phyloP scores from a whole-genome alignment of 2,888 invertebrate genomes.

The Parnassius orleans region DNA sequence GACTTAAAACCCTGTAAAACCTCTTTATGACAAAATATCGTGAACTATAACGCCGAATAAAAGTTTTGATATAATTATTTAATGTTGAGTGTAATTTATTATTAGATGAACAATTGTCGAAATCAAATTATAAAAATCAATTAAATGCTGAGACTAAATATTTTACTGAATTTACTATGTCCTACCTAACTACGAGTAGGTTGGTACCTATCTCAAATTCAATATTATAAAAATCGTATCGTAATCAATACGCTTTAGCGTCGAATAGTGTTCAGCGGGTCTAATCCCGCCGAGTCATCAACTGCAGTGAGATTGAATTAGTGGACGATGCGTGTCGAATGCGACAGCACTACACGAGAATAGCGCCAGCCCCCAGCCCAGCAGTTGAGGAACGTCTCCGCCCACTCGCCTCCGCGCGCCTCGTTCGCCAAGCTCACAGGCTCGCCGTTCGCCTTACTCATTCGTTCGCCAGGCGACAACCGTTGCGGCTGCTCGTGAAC shows the following conservation, averaged over 20 bases:
- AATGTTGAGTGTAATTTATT: too few species aligned
- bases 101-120: too few species aligned
- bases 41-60: too few species aligned
- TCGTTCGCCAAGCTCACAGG: conserved; percentile 1
- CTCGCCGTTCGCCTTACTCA: conserved; percentile 1
- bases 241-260: too few species aligned
- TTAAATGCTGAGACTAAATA: too few species aligned
- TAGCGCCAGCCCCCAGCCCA: not conserved
- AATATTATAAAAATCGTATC: too few species aligned
- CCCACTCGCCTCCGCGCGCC: conserved; percentile 10
- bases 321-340: conserved; percentile 19
- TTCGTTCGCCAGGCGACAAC: conserved; percentile 21
- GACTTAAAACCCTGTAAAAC: too few species aligned
- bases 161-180: too few species aligned
- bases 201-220: too few species aligned
- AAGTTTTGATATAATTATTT: too few species aligned
- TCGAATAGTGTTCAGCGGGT: not conserved
- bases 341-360: conserved; percentile 20
- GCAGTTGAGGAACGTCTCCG: conserved; percentile 9
- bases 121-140: too few species aligned
- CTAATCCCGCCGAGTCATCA: conserved; percentile 11
- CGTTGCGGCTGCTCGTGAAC: conserved; percentile 15
- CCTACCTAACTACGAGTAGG: not conserved
- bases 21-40: too few species aligned
- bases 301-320: conserved; percentile 32